These are phyloP conservation scores for Mirza zaza DNA, from an alignment of 2,113 vertebrate species.

Conservation along the genomic window DNA sequence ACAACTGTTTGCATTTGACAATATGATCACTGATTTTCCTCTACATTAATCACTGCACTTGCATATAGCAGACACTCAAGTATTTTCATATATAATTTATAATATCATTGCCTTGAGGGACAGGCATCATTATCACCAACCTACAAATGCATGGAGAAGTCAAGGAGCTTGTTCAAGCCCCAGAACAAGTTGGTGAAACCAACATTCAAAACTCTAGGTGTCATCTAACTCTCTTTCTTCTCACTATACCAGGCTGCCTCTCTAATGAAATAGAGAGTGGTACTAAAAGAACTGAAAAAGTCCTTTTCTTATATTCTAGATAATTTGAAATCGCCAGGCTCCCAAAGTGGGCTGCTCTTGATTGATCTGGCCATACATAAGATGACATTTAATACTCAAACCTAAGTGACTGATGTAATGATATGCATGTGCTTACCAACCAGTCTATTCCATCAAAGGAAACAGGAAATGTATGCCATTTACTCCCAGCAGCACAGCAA, in stretches of 20 bases:
- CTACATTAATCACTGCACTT: not conserved
- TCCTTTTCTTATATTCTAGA: constrained; percentile 59
- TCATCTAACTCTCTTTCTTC: not conserved
- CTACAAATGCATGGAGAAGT: constrained; percentile 1
- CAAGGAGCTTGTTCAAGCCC: not conserved
- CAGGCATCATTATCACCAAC: not conserved
- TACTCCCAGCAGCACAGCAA: constrained; percentile 45
- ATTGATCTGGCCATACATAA: constrained; percentile 74
- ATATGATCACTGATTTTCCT: not conserved
- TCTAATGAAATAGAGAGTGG: not conserved
- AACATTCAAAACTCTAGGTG: not conserved
- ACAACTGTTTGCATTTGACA: not conserved
- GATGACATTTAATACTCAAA: constrained; percentile 60
- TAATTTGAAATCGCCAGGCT: constrained; percentile 55
- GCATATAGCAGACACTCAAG: not conserved
- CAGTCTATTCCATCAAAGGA: constrained; percentile 72
- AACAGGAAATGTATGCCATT: constrained; percentile 63
- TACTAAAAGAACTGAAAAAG: not conserved
- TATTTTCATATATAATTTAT: not conserved
- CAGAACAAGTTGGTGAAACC: not conserved
- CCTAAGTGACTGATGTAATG: constrained; percentile 61
- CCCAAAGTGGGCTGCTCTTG: constrained; percentile 62
- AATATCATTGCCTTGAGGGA: not conserved
- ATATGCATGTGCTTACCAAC: not conserved
- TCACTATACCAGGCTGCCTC: not conserved